Base-by-base conservation (phyloP, 2,113 vertebrate species). In the Brienomyrus brachyistius region DNA sequence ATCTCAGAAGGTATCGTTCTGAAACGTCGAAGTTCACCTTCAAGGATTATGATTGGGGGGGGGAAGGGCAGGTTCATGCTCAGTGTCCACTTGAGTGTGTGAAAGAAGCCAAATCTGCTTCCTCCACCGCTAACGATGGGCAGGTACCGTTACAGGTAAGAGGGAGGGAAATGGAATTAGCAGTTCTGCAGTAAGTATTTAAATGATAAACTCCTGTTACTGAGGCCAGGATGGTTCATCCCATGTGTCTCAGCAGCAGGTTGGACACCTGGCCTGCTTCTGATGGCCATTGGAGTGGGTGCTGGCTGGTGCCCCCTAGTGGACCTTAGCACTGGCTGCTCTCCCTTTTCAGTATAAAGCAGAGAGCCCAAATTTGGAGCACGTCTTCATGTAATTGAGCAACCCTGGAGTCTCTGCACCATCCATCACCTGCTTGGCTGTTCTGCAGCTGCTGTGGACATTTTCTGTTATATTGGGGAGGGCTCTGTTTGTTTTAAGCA, bases 31-130 rank as follows among this genome's bases (percentile, higher is more conserved):
- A 27, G 5, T 50, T 85, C 21, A 86, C n/a, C 83, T 17, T 7
- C 23, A 15, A n/a, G 45, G 48, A 51, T 47, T 84, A n/a, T 80
- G 74, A 43, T 80, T 19, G 11, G 23, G 48, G n/a, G 10, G 31
- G 48, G 35, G 9, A 21, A 10, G 48, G 50, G 4, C 9, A 43
- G 83, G 47, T 43, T 80, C 17, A 11, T 91, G 86, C 66, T 83
- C 89, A 90, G 87, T 90, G 88, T 80, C 54, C 90, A 21, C 83
- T 17, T 88, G 82, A 21, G 6, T 88, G 17, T 89, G 13, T 86
- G 62, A 70, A 52, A 87, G 4, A 91, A 86, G 90, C 59, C 45
- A 52, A 54, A 62, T 80, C 50, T 86, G 5, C 83, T 85, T 85
- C 43, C 45, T 23, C 10, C 40, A 51, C 83, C 50, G 9, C 45